Base-by-base conservation (phyloP, 2,888 invertebrate genomes). In the Lasioglossum malachurum region DNA sequence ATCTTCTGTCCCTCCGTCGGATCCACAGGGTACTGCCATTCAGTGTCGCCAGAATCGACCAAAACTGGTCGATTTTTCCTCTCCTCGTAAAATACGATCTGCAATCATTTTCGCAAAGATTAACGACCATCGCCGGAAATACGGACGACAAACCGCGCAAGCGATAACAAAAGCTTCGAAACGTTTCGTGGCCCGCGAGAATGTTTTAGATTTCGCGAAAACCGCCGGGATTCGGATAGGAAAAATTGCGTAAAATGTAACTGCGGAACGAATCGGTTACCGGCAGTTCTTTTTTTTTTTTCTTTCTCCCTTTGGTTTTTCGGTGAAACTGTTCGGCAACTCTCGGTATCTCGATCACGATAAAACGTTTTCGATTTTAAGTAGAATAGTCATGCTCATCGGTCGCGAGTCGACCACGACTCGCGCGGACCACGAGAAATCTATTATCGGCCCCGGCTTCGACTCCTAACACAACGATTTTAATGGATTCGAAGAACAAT, bases 401-500 rank as follows among this genome's bases (percentile, higher is more conserved):
- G 31, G 27, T 79, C 41, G 35, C 67, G 7, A 31, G 12, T 60
- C 27, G 57, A 46, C n/a, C 16, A n/a, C n/a, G n/a, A n/a, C n/a
- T n/a, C n/a, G n/a, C n/a, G n/a, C 41, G 23, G n/a, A 49, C 49
- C 44, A 53, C 49, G 31, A 31, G 19, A 49, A 76, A 82, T 76
- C 76, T 81, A 81, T 73, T 76, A 73, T 81, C 73, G 76, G 72
- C 72, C 19, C 31, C 49, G 71, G 14, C 41, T 64, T 57, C 49
- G 27, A 16, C 46, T 71, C 57, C 46, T 67, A 44, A 35, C 31
- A 44, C 35, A 49, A 27, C 14, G 73, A n/a, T 80, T 75, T 80
- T 74, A 57, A 80, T 80, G 74, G 74, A 75, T 71, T 71, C 69
- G 38, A 38, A 71, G 75, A 80, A 82, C 67, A 69, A 57, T 80